Evolutionary conservation across 2,113 vertebrate genomes (phyloP).

Genomic region (Corvus cornix): DNA sequence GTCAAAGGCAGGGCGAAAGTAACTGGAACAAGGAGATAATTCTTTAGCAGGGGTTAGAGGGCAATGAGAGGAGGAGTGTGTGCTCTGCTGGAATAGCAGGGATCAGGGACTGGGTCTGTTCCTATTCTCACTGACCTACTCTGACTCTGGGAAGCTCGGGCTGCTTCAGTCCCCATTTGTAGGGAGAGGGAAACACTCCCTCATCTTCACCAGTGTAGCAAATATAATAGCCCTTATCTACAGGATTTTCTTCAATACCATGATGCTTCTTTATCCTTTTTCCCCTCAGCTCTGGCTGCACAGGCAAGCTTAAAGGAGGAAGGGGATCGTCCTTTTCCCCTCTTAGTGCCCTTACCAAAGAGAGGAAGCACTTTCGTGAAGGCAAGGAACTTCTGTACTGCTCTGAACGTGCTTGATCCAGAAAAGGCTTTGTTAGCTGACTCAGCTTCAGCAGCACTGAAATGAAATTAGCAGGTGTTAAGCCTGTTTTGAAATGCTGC

Average conservation of each 20-base stretch:
- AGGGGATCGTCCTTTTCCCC: background rate
- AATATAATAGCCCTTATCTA: background rate
- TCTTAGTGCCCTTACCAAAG: background rate
- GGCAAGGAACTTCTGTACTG: background rate
- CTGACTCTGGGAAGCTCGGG: background rate
- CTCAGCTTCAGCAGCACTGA: conserved; percentile 35
- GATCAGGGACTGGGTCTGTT: background rate
- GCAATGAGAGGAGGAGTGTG: background rate
- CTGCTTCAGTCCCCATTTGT: background rate
- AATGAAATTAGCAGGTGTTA: conserved; percentile 56
- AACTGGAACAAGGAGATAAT: background rate
- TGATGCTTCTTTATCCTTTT: background rate
- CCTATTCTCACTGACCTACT: background rate
- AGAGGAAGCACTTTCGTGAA: background rate
- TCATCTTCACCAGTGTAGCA: background rate
- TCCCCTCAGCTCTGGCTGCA: background rate
- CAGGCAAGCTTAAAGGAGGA: background rate
- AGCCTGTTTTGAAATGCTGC: conserved; percentile 57
- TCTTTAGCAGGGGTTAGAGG: background rate
- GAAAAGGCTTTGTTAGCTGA: conserved; percentile 13
- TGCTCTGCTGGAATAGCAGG: background rate
- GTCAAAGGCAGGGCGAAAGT: background rate
- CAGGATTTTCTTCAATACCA: background rate
- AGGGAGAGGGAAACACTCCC: background rate
- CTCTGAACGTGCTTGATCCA: background rate